Evolutionary conservation across 2,113 vertebrate genomes (phyloP), one percentile per base, ranked within the genome.

Genomic region (Vulpes lagopus): DNA sequence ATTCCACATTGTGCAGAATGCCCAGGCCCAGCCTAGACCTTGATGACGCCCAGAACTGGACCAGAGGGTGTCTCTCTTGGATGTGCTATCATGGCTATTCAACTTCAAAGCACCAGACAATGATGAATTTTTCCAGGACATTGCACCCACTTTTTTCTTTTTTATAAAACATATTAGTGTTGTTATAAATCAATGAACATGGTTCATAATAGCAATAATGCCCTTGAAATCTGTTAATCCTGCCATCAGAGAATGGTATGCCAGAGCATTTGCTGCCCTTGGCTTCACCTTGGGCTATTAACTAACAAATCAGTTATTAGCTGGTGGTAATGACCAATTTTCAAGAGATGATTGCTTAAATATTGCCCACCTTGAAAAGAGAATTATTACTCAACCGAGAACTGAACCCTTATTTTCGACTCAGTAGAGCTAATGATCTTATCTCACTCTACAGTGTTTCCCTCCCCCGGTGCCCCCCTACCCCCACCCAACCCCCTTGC

Each of bases 221-320:
- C 96, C 98, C 98, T 99, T 99, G 98, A 98, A 99, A 98, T 97
- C 98, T 97, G 97, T 98, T 98, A 98, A 98, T 98, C 98, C 94
- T 97, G 98, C 95, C 97, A 96, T 97, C 91, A 57, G 96, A 97
- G 79, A 97, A 98, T 98, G 95, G 98, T 96, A 98, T 98, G 97
- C 94, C 96, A 96, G 97, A 98, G 97, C 96, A 84, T 98, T 98
- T 97, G 97, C 97, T 98, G 98, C 97, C 98, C 98, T 99, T 99
- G 98, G 97, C 98, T 98, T 99, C 98, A 98, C 98, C 98, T 99
- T 99, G 98, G 97, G 95, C 98, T 98, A 99, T 99, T 99, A 99
- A 98, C 98, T 98, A 99, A 98, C 98, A 98, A 98, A 98, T 99
- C 98, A 98, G 98, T 99, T 99, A 99, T 99, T 99, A 99, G 98